These are phyloP conservation scores for Pollenia amentaria DNA, from an alignment of 2,888 invertebrate genomes.

Conservation along the genomic window DNA sequence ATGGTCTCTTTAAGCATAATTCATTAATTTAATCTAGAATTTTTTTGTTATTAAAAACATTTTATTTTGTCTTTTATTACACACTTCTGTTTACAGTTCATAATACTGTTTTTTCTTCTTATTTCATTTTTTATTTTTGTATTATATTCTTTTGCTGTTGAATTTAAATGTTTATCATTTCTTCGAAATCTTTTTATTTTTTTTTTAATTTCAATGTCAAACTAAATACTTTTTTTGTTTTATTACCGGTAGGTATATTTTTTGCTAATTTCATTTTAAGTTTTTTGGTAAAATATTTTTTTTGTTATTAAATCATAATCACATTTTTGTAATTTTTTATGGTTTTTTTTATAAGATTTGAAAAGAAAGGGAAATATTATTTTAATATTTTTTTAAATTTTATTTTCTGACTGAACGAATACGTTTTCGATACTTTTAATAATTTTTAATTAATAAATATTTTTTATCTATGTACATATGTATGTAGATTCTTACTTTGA, in stretches of 20 bases:
- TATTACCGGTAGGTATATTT: not conserved
- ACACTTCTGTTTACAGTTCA: conserved; percentile 9
- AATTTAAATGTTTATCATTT: conserved; percentile 47
- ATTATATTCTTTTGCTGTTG: not conserved
- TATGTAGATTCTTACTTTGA: too few relatives aligned
- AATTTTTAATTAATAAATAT: too few relatives aligned
- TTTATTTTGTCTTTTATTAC: conserved; percentile 21
- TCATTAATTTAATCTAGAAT: not conserved
- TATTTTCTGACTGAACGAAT: too few relatives aligned
- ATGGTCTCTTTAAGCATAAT: not conserved
- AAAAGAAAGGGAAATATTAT: too few relatives aligned
- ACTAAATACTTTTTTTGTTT: not conserved
- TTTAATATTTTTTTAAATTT: too few relatives aligned
- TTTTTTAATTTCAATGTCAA: conserved; percentile 58
- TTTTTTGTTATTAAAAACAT: not conserved
- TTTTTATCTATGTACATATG: too few relatives aligned
- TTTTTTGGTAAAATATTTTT: conserved; percentile 6
- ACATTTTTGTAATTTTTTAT: conserved; percentile 1
- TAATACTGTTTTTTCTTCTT: conserved; percentile 8
- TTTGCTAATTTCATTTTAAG: conserved; percentile 16
- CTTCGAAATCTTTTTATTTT: conserved; percentile 56
- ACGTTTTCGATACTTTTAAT: too few relatives aligned
- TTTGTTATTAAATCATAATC: conserved; percentile 3
- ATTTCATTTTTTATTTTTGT: not conserved
- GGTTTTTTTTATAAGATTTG: too few relatives aligned